A percentile compares a stretch with the other conserved stretches of the same genome.
Evolutionary conservation across 2,113 vertebrate genomes (phyloP).

Genomic region (Gnathonemus echidnorhynchus): DNA sequence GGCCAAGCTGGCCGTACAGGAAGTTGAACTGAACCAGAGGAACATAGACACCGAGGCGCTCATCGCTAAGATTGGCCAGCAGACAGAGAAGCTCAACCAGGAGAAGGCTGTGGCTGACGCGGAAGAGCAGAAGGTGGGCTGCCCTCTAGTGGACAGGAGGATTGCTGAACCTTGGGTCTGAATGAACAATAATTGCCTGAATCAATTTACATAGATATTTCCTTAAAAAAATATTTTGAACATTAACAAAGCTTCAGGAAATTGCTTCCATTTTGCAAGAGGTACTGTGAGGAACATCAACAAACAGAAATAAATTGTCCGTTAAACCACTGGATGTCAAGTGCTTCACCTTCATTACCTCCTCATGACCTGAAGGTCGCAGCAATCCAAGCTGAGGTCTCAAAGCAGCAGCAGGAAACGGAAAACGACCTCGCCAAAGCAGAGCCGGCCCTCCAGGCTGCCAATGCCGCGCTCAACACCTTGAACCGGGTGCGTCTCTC

Average conservation of each 20-base stretch:
- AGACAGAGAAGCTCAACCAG: conserved; percentile 56
- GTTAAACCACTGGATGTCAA: neutral
- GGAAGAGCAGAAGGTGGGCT: conserved; percentile 54
- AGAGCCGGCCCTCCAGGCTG: conserved; percentile 52
- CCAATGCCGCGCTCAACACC: conserved; percentile 56
- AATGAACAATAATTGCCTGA: neutral
- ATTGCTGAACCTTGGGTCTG: too few species aligned
- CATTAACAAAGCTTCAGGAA: neutral
- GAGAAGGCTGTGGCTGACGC: conserved; percentile 52
- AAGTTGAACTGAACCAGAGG: conserved; percentile 74
- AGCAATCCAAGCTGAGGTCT: conserved; percentile 61
- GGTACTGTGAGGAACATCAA: neutral
- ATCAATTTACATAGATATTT: neutral
- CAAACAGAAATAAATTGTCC: neutral
- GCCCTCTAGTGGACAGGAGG: neutral
- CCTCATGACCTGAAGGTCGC: conserved; percentile 41
- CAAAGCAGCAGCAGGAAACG: conserved; percentile 60
- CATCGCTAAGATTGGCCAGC: conserved; percentile 57
- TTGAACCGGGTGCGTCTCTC: conserved; percentile 49
- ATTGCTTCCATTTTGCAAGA: neutral
- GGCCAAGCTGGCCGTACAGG: conserved; percentile 73
- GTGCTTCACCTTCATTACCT: neutral
- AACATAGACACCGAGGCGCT: conserved; percentile 68
- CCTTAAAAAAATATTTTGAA: neutral
- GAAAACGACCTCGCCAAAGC: conserved; percentile 63